phyloP scores from a whole-genome alignment of 2,113 vertebrate species.

The Ophthalmolycus amberensis region DNA sequence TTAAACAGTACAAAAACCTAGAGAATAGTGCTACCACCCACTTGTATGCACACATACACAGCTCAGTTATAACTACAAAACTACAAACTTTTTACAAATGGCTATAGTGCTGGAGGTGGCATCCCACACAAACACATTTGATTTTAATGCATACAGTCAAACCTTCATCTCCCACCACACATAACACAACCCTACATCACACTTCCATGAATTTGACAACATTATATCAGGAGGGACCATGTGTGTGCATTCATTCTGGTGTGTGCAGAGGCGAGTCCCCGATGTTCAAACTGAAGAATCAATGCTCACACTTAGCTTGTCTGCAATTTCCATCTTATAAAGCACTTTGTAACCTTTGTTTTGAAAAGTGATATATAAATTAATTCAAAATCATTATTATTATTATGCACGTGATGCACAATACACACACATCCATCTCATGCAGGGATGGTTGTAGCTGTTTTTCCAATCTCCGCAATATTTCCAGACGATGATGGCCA shows the following conservation, averaged over 20 bases:
- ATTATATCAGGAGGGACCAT: constrained; percentile 5
- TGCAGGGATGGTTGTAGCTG: not conserved
- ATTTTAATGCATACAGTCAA: constrained; percentile 38
- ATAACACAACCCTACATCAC: not conserved
- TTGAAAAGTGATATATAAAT: not conserved
- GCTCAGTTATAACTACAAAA: constrained; percentile 26
- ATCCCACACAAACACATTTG: constrained; percentile 40
- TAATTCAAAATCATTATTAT: not conserved
- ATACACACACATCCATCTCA: not conserved
- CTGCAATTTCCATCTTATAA: not conserved
- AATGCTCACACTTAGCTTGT: not conserved
- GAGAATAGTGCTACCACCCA: constrained; percentile 23
- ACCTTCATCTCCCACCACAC: constrained; percentile 18
- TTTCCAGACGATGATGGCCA: not conserved
- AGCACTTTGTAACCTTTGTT: not conserved
- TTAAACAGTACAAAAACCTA: constrained; percentile 1
- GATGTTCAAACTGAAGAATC: not conserved
- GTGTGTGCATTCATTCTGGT: not conserved
- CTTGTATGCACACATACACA: constrained; percentile 17
- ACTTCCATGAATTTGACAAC: constrained; percentile 1
- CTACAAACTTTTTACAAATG: constrained; percentile 1
- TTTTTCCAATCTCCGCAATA: not conserved
- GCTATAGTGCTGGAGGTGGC: constrained; percentile 14
- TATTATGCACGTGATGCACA: not conserved
- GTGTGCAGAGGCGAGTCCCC: not conserved